phyloP scores from a whole-genome alignment of 2,113 vertebrate species.

The Perca schrenkii region DNA sequence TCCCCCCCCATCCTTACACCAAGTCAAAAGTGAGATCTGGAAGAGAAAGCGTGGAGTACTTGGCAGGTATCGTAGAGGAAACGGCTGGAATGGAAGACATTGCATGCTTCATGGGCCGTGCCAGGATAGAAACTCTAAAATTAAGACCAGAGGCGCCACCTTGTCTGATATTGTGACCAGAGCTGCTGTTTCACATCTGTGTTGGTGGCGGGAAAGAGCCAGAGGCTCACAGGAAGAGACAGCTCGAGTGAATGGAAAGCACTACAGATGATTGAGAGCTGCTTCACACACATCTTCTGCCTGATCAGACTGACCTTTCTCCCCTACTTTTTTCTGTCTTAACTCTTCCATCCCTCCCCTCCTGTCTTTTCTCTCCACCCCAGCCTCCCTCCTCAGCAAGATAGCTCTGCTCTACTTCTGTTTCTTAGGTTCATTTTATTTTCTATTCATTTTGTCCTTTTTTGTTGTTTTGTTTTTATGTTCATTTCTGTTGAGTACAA shows the following conservation, averaged over 20 bases:
- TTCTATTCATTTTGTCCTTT: constrained; percentile 43
- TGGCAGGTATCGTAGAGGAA: neutral
- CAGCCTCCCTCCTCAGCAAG: constrained; percentile 45
- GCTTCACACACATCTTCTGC: constrained; percentile 46
- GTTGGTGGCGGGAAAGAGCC: neutral
- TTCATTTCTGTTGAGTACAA: constrained; percentile 83
- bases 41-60: constrained; percentile 16
- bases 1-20: constrained; percentile 35
- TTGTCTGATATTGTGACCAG: constrained; percentile 19
- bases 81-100: constrained; percentile 13
- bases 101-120: neutral
- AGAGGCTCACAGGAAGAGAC: constrained; percentile 41
- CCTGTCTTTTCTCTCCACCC: constrained; percentile 43
- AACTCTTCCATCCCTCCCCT: constrained; percentile 21
- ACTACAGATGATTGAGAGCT: constrained; percentile 33
- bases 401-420: constrained; percentile 68
- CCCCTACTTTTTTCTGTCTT: neutral
- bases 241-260: constrained; percentile 48
- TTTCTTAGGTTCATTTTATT: constrained; percentile 58
- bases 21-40: constrained; percentile 50
- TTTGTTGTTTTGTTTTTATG: constrained; percentile 59
- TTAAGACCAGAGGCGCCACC: constrained; percentile 19
- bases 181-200: constrained; percentile 8
- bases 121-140: constrained; percentile 35
- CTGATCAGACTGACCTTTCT: constrained; percentile 28